Evolutionary conservation across 2,888 invertebrate genomes (phyloP), one percentile per base, ranked within the genome.

Genomic region (Ichneumon xanthorius): DNA sequence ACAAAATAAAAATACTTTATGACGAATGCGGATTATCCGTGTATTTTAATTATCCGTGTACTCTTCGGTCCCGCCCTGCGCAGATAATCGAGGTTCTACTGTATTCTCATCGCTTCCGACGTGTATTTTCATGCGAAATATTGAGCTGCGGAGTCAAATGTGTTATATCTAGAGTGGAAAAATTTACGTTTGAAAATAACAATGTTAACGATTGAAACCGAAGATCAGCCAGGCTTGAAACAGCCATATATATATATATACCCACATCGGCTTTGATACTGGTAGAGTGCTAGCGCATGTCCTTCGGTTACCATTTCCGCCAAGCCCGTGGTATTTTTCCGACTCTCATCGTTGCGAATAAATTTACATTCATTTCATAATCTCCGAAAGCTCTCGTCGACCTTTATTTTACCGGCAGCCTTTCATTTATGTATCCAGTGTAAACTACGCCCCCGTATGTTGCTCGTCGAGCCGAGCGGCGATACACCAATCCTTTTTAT

Each of bases 331-430:
- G 63, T 75, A 75, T 63, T 75, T 75, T 75, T 48, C 48, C 75
- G 50, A 63, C 50, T 26, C 50, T 75, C 63, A 63, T 26, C 61
- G 50, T 30, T 63, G 30, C 26, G 75, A 65, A 75, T 75, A 63
- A 63, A 75, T 75, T 75, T 63, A 19, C 75, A 75, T 75, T 19
- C 50, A 50, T 63, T 75, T 33, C n/a, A 61, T 63, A 75, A 75
- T 75, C 63, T 26, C 48, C n/a, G 26, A 73, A 61, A 61, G 61
- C 26, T 63, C 75, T 63, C 48, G 33, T 33, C 75, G 75, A 75
- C 50, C 63, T 75, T 75, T 63, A 63, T 48, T 75, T 63, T 33
- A 30, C 48, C 50, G 50, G 30, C 19, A n/a, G 33, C 14, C n/a
- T 75, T n/a, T 48, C 50, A 75, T 63, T 61, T 55, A 6, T 16